These are phyloP conservation scores for Gonatopus flavifemur DNA, from an alignment of 1,140 invertebrate genomes.

Conservation along the genomic window DNA sequence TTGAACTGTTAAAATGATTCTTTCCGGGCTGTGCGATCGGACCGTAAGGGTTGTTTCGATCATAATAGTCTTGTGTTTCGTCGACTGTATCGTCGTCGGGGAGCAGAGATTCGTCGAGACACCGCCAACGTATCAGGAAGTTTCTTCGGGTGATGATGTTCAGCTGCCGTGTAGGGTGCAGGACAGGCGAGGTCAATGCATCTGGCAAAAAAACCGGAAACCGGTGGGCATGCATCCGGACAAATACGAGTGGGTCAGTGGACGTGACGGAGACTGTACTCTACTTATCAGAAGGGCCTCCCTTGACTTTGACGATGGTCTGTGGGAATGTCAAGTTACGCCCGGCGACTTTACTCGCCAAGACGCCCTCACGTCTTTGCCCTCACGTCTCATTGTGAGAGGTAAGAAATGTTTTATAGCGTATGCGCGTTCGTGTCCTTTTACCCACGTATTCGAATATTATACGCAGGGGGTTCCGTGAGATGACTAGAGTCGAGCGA, in stretches of 20 bases:
- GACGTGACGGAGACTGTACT: constrained; percentile 73
- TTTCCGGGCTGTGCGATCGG: too few species aligned
- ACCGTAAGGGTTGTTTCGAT: too few species aligned
- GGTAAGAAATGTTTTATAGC: too few species aligned
- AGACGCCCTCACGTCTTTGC: constrained; percentile 80
- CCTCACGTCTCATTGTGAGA: constrained; percentile 79
- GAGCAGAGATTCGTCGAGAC: constrained; percentile 81
- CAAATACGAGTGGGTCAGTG: constrained; percentile 87
- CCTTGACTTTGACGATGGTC: constrained; percentile 83
- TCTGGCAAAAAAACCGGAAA: constrained; percentile 92
- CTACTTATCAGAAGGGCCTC: constrained; percentile 79
- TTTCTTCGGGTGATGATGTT: constrained; percentile 82
- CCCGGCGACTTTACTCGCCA: constrained; percentile 64
- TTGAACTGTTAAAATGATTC: too few species aligned
- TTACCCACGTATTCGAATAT: too few species aligned
- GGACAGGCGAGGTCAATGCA: constrained; percentile 83
- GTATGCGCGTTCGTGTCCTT: neutral
- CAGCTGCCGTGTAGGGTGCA: constrained; percentile 79
- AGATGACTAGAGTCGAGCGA: too few species aligned
- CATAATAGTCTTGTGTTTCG: too few species aligned
- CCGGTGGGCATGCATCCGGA: constrained; percentile 81
- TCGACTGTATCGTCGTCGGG: constrained; percentile 22
- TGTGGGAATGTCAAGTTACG: constrained; percentile 92
- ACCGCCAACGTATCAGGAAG: constrained; percentile 79
- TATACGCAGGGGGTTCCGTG: too few species aligned